Evolutionary conservation across 2,888 invertebrate genomes (phyloP), one percentile per base, ranked within the genome.

Genomic region (Heliconius cydno): DNA sequence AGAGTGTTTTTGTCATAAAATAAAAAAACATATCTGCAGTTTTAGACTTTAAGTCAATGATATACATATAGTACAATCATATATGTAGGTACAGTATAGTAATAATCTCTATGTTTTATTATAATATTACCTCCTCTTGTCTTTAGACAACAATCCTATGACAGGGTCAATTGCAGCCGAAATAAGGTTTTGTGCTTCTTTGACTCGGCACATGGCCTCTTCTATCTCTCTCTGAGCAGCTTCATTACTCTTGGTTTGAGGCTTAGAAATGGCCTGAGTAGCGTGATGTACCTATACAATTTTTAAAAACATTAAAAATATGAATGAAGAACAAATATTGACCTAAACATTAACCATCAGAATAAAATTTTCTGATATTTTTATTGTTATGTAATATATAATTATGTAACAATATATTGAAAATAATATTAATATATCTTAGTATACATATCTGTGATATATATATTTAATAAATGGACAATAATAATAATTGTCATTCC

Each of bases 161-260:
- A 98, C 98, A 0, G 98, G 98, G 93, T 98, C 98, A 83, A 99
- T 98, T 22, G 98, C 98, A 13, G 98, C 99, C 0, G 98, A 98
- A 83, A 99, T 98, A 87, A 99, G 96, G 89, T 98, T 98, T 91
- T 99, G 99, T 0, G 99, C 99, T 92, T 99, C 99, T 89, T 98
- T 98, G 0, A 99, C 98, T 82, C 99, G 96, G 71, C 98, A 98
- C 98, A 99, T 99, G 0, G 99, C 99, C 90, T 99, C 99, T 90
- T 99, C 99, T 79, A 99, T 98, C 94, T 99, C 99, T 70, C 98
- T 96, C 88, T 99, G 98, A 0, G 99, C 99, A 2, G 98, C 98
- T 90, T 99, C 98, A 89, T 98, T 98, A 85, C 98, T 98, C 91
- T 99, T 99, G 0, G 98, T 98, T 90, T 98, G 98, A 0, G 99